Evolutionary conservation across 35 echinoderm and acorn worm species (phyloP).

Genomic region (Acanthaster planci): DNA sequence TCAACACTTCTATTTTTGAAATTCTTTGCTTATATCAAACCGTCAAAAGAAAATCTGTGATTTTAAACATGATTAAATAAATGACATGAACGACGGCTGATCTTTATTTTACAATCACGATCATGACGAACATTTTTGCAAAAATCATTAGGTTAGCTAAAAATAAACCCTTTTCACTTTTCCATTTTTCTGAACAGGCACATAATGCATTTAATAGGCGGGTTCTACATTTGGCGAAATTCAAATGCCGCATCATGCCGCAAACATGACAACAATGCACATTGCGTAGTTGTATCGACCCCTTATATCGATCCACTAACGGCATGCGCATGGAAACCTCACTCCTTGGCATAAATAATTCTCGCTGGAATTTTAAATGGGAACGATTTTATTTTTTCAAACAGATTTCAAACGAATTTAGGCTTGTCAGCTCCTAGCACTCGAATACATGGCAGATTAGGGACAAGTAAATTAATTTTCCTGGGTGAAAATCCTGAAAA

Average conservation of each 20-base stretch:
- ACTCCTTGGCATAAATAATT: background rate
- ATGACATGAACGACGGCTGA: too few species aligned
- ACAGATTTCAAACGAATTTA: background rate
- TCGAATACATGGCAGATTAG: background rate
- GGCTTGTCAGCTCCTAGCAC: background rate
- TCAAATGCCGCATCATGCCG: background rate
- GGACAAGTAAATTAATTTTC: background rate
- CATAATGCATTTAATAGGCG: background rate
- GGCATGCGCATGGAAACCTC: background rate
- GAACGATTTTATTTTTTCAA: too few species aligned
- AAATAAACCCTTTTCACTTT: too few species aligned
- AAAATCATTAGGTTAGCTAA: too few species aligned
- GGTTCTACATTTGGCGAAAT: background rate
- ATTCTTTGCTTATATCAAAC: too few species aligned
- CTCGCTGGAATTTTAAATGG: background rate
- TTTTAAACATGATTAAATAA: too few species aligned
- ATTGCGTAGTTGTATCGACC: background rate
- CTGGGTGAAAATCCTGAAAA: background rate
- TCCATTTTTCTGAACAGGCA: background rate
- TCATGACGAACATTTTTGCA: too few species aligned
- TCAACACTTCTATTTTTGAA: too few species aligned
- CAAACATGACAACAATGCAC: background rate
- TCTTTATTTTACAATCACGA: too few species aligned
- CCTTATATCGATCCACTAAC: background rate
- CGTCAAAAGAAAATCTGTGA: too few species aligned